Conservation (phyloP, 2,888 invertebrate genomes). For the Catocala nupta region DNA sequence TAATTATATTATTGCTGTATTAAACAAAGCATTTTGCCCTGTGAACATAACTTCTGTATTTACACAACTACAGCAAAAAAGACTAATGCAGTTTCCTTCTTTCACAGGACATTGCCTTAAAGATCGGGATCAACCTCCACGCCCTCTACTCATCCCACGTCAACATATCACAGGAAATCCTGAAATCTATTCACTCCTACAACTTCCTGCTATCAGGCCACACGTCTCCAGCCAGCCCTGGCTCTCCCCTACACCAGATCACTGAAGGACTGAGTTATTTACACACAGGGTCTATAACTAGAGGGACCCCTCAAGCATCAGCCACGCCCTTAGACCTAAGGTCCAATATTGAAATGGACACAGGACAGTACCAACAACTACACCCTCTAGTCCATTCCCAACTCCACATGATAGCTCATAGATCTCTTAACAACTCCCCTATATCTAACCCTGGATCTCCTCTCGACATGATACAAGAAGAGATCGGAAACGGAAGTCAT, state of each 20-base stretch:
- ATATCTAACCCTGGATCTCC: conserved; percentile 90
- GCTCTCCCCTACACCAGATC: conserved; percentile 89
- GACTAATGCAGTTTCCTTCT: conserved; percentile 1
- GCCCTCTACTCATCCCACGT: conserved; percentile 63
- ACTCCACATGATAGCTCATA: conserved; percentile 79
- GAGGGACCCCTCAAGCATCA: conserved; percentile 89
- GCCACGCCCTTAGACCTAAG: conserved; percentile 87
- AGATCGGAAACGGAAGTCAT: conserved; percentile 84
- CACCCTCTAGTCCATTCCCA: conserved; percentile 80
- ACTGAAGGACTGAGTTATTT: conserved; percentile 91
- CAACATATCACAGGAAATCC: conserved; percentile 71
- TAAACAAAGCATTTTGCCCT: too few relatives aligned
- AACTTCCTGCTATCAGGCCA: conserved; percentile 67
- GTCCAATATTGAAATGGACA: conserved; percentile 85
- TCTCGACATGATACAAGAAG: conserved; percentile 92
- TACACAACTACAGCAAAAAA: neutral
- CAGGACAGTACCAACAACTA: conserved; percentile 72
- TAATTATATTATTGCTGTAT: too few relatives aligned
- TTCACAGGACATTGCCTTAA: conserved; percentile 80
- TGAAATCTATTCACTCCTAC: conserved; percentile 67
- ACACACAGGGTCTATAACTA: conserved; percentile 91
- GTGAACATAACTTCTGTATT: too few relatives aligned
- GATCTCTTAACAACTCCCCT: conserved; percentile 88
- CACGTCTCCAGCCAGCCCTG: conserved; percentile 67
- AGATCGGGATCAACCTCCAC: conserved; percentile 86